Base-by-base conservation (phyloP, 2,113 vertebrate species). In the Tupaia chinensis region DNA sequence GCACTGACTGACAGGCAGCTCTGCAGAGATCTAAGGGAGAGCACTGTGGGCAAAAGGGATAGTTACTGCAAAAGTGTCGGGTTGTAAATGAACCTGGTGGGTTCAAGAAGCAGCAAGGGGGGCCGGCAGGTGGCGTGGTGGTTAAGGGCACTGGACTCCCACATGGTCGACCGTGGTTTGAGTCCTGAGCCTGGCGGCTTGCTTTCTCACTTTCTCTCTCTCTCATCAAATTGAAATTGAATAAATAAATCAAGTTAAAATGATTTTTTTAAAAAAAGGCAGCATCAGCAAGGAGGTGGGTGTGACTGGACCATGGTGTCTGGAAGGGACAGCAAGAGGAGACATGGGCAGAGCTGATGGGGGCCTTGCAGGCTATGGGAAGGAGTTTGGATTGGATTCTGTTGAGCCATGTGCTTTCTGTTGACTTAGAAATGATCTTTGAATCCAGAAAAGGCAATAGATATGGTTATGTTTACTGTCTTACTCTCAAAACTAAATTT, bases 401-500 rank as follows among this genome's bases (percentile, higher is more conserved):
- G 0, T 32, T 53, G 20, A 61, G 23, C 27, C 77, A 15, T 15
- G 19, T 58, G 20, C 69, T 78, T 79, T 65, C 54, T 90, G 2
- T 29, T 53, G 58, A 81, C 63, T 79, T 22, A n/a, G 11, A 89
- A 70, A 60, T 60, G 14, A 66, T 58, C 13, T 68, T 27, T 74
- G 61, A 61, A 34, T 68, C n/a, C 72, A 80, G 72, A 70, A 76
- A 74, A 63, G 10, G 29, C 76, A n/a, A n/a, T 69, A 44, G 32
- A 54, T 77, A 32, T 74, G 63, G 25, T 34, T 68, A 7, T 63
- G 32, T 58, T 79, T 44, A 82, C 69, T 69, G 5, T 82, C 93
- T 83, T 92, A 29, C 74, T 70, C 54, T 81, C 63, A 53, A 87
- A 87, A 90, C 44, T 89, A 68, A 95, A 72, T 73, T 53, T 66